These are phyloP conservation scores for Tetrax tetrax DNA, from an alignment of 2,113 vertebrate species.

Conservation along the genomic window DNA sequence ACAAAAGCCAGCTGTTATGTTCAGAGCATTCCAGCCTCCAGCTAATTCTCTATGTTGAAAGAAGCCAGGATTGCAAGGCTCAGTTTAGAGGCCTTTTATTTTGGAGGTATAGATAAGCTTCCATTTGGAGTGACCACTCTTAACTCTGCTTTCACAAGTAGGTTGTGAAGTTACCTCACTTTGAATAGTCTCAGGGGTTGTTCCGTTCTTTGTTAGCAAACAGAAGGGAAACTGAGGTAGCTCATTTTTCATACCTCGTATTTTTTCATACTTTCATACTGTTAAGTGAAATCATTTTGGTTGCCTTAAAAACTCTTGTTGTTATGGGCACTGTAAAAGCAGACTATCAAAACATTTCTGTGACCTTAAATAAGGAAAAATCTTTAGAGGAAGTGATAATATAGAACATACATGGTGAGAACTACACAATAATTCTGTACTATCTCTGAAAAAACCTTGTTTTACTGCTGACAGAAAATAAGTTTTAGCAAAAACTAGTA, in stretches of 20 bases:
- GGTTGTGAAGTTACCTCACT: not conserved
- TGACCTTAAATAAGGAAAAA: not conserved
- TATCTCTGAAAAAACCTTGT: not conserved
- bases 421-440: not conserved
- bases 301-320: not conserved
- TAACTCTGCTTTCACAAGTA: not conserved
- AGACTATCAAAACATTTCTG: not conserved
- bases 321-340: not conserved
- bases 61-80: not conserved
- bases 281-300: not conserved
- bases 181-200: not conserved
- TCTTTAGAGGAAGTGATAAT: not conserved
- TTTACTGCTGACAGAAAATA: not conserved
- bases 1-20: not conserved
- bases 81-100: not conserved
- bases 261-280: too few species aligned
- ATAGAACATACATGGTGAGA: not conserved
- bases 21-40: not conserved
- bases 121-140: not conserved
- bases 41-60: not conserved
- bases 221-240: not conserved
- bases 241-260: not conserved
- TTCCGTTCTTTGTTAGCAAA: not conserved
- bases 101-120: not conserved
- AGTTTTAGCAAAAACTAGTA: not conserved